A percentile compares a stretch with the other conserved stretches of the same genome.
Conservation (phyloP, 2,113 vertebrate genomes). For the Pseudolaguvia tuberculata region DNA sequence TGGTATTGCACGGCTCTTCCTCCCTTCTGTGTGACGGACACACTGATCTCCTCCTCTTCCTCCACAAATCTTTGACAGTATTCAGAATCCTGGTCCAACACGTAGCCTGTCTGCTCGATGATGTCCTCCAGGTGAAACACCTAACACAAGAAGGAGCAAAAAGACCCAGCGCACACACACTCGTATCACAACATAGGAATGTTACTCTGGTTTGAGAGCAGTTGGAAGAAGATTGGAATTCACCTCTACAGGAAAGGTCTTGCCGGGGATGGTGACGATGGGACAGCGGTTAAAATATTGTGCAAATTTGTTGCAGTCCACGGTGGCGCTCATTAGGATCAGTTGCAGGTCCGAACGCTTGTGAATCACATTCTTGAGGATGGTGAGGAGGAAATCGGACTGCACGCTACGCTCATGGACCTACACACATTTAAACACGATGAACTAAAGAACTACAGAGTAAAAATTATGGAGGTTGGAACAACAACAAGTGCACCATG, state of each 20-base stretch:
- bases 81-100: conserved; percentile 90
- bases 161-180: not conserved
- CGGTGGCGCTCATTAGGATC: conserved; percentile 95
- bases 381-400: conserved; percentile 91
- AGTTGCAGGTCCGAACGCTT: conserved; percentile 87
- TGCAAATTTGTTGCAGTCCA: conserved; percentile 92
- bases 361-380: conserved; percentile 84
- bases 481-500: too few relatives aligned
- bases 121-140: conserved; percentile 91
- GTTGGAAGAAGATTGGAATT: not conserved
- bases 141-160: conserved; percentile 57
- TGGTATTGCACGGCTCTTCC: conserved; percentile 76
- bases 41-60: conserved; percentile 87
- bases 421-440: conserved; percentile 55
- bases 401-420: conserved; percentile 97
- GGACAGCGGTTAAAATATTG: conserved; percentile 92
- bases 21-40: conserved; percentile 81
- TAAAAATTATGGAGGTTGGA: too few relatives aligned
- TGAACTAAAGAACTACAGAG: too few relatives aligned
- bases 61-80: conserved; percentile 92
- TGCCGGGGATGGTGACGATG: conserved; percentile 85
- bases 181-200: not conserved
- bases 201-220: too few relatives aligned
- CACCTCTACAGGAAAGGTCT: conserved; percentile 93
- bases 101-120: conserved; percentile 90